Base-by-base conservation (phyloP, 2,113 vertebrate species). In the Sebastes fasciatus region DNA sequence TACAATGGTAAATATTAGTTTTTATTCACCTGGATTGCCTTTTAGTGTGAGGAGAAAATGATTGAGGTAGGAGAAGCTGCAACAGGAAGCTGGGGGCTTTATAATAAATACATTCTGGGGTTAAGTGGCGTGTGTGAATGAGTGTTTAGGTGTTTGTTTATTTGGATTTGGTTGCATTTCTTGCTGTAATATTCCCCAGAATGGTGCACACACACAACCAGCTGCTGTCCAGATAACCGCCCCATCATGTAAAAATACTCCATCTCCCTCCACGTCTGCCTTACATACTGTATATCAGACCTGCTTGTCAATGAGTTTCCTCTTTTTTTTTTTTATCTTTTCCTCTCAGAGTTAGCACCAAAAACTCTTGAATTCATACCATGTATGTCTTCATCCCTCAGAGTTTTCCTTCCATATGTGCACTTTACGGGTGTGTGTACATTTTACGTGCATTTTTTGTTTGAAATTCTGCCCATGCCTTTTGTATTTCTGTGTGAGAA, bases 21-120 rank as follows among this genome's bases (percentile, higher is more conserved):
- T 88, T 83, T 17, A 83, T 87, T 93, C 93, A 94, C 93, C 92
- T 87, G 80, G 86, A 89, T 86, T 94, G 94, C 95, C 94, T 96
- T 95, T 89, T 46, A 81, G 66, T 4, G 62, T 64, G 75, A 88
- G 64, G 49, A 69, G 72, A 62, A 55, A 70, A 52, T 62, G 46
- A 43, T 19, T 48, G 66, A 73, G 40, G 49, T 46, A 14, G 75
- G 60, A n/a, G 46, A 70, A 79, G 40, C 40, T 67, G 55, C 21
- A 34, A 40, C 63, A 74, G 40, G 66, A 82, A 70, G 51, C 61
- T 69, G 17, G 26, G 43, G 14, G 57, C 19, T 62, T 62, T 73
- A 43, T 48, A 48, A 74, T 80, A 11, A 70, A 86, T 49, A 49
- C 10, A 49, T 81, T 63, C 19, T 75, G 62, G 58, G 16, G 42